These are phyloP conservation scores for Eira barbara DNA, from an alignment of 2,113 vertebrate genomes.

Conservation along the genomic window DNA sequence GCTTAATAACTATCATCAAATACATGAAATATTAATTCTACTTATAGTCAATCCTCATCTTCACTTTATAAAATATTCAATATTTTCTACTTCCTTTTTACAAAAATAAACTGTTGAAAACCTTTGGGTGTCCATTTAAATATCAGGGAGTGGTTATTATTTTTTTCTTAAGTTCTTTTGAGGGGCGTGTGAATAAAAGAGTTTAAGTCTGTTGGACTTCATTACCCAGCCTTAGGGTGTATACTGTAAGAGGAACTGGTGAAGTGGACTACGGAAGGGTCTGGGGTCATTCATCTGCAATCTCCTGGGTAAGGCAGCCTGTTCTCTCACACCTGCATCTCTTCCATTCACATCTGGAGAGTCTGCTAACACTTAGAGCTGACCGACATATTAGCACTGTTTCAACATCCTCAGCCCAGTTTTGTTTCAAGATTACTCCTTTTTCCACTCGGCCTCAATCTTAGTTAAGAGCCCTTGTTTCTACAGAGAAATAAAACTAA, in stretches of 20 bases:
- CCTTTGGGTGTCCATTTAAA: slow-evolving; percentile 19
- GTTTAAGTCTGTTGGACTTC: neutral
- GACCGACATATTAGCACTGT: neutral
- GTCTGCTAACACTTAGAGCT: neutral
- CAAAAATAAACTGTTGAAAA: neutral
- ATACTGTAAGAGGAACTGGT: neutral
- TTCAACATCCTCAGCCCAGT: neutral
- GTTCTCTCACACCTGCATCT: neutral
- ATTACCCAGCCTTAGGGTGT: neutral
- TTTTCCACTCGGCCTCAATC: neutral
- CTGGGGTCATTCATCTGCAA: neutral
- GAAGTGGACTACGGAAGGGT: neutral
- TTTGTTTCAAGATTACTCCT: neutral
- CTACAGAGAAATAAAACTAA: neutral
- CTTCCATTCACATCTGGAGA: neutral
- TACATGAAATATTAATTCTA: neutral
- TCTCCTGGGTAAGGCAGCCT: neutral
- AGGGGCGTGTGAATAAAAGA: neutral
- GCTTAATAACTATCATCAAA: neutral
- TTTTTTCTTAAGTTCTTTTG: neutral
- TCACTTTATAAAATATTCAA: neutral
- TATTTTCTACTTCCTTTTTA: slow-evolving; percentile 1
- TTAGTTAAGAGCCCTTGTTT: neutral
- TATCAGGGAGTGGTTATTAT: neutral
- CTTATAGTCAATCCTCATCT: neutral